phyloP scores from a whole-genome alignment of 2,888 invertebrate species.

The Heliconius ethilla region DNA sequence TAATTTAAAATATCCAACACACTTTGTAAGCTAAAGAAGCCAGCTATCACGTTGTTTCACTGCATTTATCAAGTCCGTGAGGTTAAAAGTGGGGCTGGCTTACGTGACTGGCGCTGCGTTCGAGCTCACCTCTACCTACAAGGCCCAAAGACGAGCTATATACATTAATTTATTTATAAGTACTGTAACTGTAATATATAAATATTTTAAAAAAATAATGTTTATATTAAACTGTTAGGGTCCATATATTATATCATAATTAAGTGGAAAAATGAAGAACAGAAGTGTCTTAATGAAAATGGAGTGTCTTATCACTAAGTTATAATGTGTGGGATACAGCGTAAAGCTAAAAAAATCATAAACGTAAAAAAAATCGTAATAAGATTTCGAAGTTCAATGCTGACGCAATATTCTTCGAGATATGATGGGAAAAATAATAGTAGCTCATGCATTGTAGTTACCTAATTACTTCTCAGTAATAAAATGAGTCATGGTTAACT shows the following conservation, averaged over 20 bases:
- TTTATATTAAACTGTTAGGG: too few relatives aligned
- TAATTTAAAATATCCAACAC: background rate
- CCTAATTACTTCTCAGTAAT: slow-evolving; percentile 3
- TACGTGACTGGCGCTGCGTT: slow-evolving; percentile 52
- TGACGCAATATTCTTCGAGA: too few relatives aligned
- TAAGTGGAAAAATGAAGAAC: too few relatives aligned
- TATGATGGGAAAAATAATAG: background rate
- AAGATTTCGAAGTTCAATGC: too few relatives aligned
- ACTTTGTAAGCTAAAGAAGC: background rate
- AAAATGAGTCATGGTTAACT: slow-evolving; percentile 14
- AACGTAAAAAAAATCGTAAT: too few relatives aligned
- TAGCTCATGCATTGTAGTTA: background rate
- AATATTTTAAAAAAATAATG: too few relatives aligned
- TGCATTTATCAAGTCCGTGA: slow-evolving; percentile 19
- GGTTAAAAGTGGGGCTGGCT: slow-evolving; percentile 43
- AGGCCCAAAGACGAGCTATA: slow-evolving; percentile 14
- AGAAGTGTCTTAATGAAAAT: background rate
- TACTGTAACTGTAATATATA: too few relatives aligned
- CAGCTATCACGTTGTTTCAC: background rate
- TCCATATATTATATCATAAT: too few relatives aligned
- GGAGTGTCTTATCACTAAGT: background rate
- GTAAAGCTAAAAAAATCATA: background rate
- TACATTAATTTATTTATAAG: background rate
- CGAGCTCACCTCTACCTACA: slow-evolving; percentile 23
- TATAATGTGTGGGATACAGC: background rate